Conservation (phyloP, 2,113 vertebrate species). For the Nothoprocta perdicaria region DNA sequence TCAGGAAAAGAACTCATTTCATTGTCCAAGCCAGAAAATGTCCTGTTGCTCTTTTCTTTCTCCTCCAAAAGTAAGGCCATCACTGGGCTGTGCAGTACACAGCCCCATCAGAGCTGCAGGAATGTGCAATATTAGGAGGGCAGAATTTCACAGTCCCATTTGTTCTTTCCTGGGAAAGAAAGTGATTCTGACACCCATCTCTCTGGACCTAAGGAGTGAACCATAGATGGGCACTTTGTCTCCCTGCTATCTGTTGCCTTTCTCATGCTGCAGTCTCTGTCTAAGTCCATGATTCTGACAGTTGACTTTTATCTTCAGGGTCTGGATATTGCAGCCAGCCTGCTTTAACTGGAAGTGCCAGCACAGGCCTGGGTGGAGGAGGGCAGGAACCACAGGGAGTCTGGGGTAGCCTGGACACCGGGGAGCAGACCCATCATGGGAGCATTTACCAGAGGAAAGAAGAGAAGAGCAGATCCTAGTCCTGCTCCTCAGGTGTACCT, state of each 20-base stretch:
- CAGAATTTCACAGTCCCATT: not conserved
- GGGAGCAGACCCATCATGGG: not conserved
- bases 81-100: not conserved
- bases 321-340: not conserved
- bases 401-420: not conserved
- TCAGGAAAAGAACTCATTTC: not conserved
- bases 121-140: not conserved
- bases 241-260: accelerated
- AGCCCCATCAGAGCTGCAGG: not conserved
- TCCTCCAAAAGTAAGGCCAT: not conserved
- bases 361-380: not conserved
- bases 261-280: not conserved
- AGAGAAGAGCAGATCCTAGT: not conserved
- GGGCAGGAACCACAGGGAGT: not conserved
- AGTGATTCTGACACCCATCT: not conserved
- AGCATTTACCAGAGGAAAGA: not conserved
- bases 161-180: not conserved
- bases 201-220: not conserved
- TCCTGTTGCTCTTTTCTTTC: not conserved
- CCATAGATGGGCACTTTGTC: accelerated
- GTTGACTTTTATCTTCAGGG: not conserved
- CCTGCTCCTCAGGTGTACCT: not conserved
- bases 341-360: accelerated
- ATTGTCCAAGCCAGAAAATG: not conserved
- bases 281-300: accelerated